A percentile compares a stretch with the other conserved stretches of the same genome.
phyloP scores from a whole-genome alignment of 2,888 invertebrate species.

The Eupithecia dodoneata region DNA sequence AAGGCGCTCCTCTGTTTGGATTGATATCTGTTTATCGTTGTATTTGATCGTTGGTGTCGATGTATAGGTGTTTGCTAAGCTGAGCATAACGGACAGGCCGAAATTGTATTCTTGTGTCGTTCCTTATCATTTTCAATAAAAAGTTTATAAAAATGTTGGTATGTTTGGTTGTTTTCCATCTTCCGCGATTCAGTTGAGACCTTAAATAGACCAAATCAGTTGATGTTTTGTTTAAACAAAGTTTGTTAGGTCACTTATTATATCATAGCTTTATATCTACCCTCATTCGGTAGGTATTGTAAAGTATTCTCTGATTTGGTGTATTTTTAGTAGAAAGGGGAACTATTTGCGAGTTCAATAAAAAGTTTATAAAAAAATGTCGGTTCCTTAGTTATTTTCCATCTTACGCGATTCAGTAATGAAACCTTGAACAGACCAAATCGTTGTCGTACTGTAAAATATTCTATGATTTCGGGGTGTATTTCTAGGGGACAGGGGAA shows the following conservation, averaged over 20 bases:
- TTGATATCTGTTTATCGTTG: conserved; percentile 52
- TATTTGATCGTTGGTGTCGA: conserved; percentile 50
- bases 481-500: neutral
- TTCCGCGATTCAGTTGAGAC: neutral
- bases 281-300: neutral
- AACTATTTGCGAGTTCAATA: neutral
- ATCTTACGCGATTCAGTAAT: too few species aligned
- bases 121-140: conserved; percentile 5
- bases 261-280: too few species aligned
- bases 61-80: conserved; percentile 36
- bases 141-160: neutral
- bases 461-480: neutral
- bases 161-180: neutral
- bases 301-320: neutral
- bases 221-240: neutral
- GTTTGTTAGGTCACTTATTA: neutral
- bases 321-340: neutral
- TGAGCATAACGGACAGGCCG: conserved; percentile 40
- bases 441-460: neutral
- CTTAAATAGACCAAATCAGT: neutral
- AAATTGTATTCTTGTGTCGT: conserved; percentile 24
- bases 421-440: too few species aligned
- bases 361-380: too few species aligned
- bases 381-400: too few species aligned
- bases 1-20: conserved; percentile 55